Evolutionary conservation across 2,888 invertebrate species (phyloP).

Genomic region (Shargacucullia verbasci): DNA sequence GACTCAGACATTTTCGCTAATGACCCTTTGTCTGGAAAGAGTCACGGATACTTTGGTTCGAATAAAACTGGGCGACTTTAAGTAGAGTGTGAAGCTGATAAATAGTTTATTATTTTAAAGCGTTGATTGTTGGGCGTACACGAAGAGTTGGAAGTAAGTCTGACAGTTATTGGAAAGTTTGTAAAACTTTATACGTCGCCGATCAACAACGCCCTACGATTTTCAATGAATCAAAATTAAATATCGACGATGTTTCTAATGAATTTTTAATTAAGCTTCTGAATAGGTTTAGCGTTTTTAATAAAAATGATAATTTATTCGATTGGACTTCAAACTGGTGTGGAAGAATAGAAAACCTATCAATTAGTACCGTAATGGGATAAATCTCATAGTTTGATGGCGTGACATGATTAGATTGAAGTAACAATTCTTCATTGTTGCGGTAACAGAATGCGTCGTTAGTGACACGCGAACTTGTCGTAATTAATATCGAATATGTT

Average conservation of each 20-base stretch:
- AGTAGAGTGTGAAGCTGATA: conserved; percentile 60
- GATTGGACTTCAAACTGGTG: conserved; percentile 27
- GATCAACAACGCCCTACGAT: conserved; percentile 32
- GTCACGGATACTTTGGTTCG: conserved; percentile 51
- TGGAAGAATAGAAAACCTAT: conserved; percentile 57
- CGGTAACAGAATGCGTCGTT: conserved; percentile 68
- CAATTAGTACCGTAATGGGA: conserved; percentile 73
- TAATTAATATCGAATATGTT: conserved; percentile 60
- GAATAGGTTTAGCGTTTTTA: conserved; percentile 6
- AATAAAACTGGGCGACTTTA: conserved; percentile 56
- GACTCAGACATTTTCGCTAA: conserved; percentile 67
- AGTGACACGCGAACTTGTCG: conserved; percentile 70
- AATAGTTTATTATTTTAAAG: conserved; percentile 59
- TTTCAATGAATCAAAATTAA: conserved; percentile 40
- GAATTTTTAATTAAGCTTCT: conserved; percentile 33
- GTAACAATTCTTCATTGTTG: conserved; percentile 68
- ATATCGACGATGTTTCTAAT: conserved; percentile 23
- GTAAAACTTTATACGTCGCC: conserved; percentile 44
- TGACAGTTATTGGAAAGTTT: conserved; percentile 52
- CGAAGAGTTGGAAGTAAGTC: conserved; percentile 42
- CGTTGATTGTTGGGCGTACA: conserved; percentile 60
- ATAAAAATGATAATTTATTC: conserved; percentile 32
- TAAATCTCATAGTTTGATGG: conserved; percentile 71
- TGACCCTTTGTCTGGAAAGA: conserved; percentile 52
- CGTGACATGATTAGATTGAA: conserved; percentile 71